Percentiles rank a stretch among this genome's conserved stretches.
Conservation (phyloP, 2,888 invertebrate genomes). For the Polyploca ridens region DNA sequence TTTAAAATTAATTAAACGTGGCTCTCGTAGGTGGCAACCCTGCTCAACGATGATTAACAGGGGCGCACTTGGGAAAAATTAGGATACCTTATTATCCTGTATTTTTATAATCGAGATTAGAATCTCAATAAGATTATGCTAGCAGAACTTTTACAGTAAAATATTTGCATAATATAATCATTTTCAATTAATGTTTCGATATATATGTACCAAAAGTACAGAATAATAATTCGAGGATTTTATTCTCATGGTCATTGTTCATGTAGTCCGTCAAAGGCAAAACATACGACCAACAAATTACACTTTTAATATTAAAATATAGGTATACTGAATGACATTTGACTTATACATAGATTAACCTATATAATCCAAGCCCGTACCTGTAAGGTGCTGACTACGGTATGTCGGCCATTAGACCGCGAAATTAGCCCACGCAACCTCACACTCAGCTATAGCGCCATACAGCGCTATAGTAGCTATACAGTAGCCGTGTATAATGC, state of each 20-base stretch:
- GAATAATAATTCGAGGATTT: too few relatives aligned
- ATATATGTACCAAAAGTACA: too few relatives aligned
- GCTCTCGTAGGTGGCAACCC: constrained; percentile 40
- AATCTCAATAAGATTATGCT: not conserved
- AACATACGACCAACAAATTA: too few relatives aligned
- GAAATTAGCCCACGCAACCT: constrained; percentile 57
- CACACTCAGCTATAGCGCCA: constrained; percentile 21
- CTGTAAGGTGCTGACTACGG: constrained; percentile 33
- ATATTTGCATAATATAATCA: too few relatives aligned
- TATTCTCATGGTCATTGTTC: too few relatives aligned
- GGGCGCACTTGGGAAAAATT: constrained; percentile 32
- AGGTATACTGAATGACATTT: too few relatives aligned
- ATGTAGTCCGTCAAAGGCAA: too few relatives aligned
- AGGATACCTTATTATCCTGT: constrained; percentile 6
- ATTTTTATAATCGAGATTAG: not conserved
- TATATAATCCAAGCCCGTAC: constrained; percentile 25
- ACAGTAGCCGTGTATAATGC: constrained; percentile 18
- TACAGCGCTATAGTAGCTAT: constrained; percentile 9
- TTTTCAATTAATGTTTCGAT: too few relatives aligned
- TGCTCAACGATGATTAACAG: constrained; percentile 46
- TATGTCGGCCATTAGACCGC: constrained; percentile 56
- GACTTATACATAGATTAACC: not conserved
- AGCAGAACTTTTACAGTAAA: too few relatives aligned
- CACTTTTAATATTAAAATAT: too few relatives aligned
- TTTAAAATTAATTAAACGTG: constrained; percentile 52